Conservation (phyloP, 1,140 invertebrate species). For the Heterodera carotae region DNA sequence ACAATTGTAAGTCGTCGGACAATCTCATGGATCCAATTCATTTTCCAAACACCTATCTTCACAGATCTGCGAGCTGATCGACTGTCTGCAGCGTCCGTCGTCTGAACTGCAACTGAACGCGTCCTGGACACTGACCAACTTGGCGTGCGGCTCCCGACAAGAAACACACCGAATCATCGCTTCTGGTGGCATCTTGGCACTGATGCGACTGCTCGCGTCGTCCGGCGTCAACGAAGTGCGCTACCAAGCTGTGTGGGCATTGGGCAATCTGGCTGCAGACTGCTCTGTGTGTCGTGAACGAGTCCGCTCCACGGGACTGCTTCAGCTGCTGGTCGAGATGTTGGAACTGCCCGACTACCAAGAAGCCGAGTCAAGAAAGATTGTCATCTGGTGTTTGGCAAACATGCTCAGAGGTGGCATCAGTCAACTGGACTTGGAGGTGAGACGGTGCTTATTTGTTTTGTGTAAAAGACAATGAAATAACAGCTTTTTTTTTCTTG, state of each 20-base stretch:
- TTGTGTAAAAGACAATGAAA: neutral
- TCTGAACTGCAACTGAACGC: slow-evolving; percentile 38
- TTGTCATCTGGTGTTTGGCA: slow-evolving; percentile 40
- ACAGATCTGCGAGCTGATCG: slow-evolving; percentile 33
- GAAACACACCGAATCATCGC: slow-evolving; percentile 38
- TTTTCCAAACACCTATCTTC: neutral
- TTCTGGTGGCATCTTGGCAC: slow-evolving; percentile 28
- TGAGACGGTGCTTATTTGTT: neutral
- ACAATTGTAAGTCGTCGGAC: slow-evolving; percentile 25
- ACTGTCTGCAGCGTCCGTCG: slow-evolving; percentile 28
- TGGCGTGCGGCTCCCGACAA: slow-evolving; percentile 38
- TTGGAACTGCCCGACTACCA: slow-evolving; percentile 35
- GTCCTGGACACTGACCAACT: slow-evolving; percentile 37
- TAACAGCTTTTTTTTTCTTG: too few species aligned
- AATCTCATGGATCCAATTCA: neutral
- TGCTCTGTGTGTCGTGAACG: slow-evolving; percentile 33
- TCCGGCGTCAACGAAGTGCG: slow-evolving; percentile 29
- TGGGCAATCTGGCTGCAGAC: slow-evolving; percentile 39
- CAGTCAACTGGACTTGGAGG: slow-evolving; percentile 20
- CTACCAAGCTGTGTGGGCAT: slow-evolving; percentile 37
- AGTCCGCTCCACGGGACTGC: slow-evolving; percentile 26
- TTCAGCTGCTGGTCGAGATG: slow-evolving; percentile 21
- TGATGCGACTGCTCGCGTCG: slow-evolving; percentile 23
- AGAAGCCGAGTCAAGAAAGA: slow-evolving; percentile 29
- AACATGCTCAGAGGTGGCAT: slow-evolving; percentile 33